A percentile compares a stretch with the other conserved stretches of the same genome.
Conservation (phyloP, 2,113 vertebrate genomes). For the Microtus richardsoni region DNA sequence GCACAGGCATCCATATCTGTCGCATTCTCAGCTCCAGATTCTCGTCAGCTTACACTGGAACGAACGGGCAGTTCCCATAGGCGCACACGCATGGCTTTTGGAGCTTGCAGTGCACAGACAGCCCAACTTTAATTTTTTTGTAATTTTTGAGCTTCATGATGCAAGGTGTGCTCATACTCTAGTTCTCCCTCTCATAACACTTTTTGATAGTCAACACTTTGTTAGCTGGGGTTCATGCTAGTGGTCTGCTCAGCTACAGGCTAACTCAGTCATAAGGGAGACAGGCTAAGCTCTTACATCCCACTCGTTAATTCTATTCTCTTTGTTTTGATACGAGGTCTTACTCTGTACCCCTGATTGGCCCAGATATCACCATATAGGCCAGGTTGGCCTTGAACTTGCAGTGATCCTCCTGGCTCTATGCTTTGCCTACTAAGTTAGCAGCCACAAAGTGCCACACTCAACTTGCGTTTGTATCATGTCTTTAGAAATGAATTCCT, state of each 20-base stretch:
- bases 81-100: not conserved
- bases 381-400: not conserved
- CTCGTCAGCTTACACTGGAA: not conserved
- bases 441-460: not conserved
- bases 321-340: not conserved
- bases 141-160: not conserved
- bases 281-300: not conserved
- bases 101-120: too few relatives aligned
- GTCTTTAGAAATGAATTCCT: not conserved
- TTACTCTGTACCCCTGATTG: not conserved
- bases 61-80: not conserved
- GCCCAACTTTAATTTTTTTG: not conserved
- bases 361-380: too few relatives aligned
- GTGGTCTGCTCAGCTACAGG: not conserved
- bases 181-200: not conserved
- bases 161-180: too few relatives aligned
- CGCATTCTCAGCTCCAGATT: too few relatives aligned
- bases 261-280: too few relatives aligned
- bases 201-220: not conserved
- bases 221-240: not conserved
- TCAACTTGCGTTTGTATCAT: not conserved
- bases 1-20: not conserved
- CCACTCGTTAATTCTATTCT: not conserved
- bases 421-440: not conserved
- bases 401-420: not conserved